Conservation (phyloP, 2,113 vertebrate species). For the Nipponia nippon region DNA sequence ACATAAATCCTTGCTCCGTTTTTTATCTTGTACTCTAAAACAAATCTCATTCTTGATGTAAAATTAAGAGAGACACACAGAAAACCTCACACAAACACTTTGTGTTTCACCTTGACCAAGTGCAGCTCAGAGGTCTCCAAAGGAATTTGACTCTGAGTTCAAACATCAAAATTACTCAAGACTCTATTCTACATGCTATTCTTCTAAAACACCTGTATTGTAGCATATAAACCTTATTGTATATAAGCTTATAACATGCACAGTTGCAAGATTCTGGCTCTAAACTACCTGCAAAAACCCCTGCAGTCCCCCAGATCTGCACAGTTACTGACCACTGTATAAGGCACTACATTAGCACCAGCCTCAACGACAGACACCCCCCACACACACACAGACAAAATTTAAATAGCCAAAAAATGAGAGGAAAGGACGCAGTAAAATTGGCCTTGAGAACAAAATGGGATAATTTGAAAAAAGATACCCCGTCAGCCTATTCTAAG, state of each 20-base stretch:
- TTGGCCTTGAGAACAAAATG: neutral
- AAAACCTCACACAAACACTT: neutral
- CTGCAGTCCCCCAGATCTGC: neutral
- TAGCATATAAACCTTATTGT: neutral
- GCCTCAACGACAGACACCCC: neutral
- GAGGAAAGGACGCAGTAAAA: neutral
- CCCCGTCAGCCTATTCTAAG: neutral
- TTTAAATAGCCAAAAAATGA: neutral
- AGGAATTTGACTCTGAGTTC: neutral
- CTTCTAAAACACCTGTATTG: neutral
- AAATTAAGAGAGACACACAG: neutral
- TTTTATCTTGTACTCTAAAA: neutral
- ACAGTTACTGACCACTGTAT: accelerated
- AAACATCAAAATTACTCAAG: neutral
- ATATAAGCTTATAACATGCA: neutral
- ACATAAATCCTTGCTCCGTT: neutral
- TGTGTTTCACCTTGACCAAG: neutral
- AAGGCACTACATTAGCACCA: neutral
- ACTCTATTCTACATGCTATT: neutral
- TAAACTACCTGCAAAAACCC: neutral
- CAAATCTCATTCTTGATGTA: neutral
- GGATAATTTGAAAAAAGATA: neutral
- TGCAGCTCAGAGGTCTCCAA: neutral
- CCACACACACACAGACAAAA: accelerated
- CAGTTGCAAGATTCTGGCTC: neutral